A percentile compares a stretch with the other conserved stretches of the same genome.
Conservation (phyloP, 1,140 invertebrate species). For the Cydia strobilella region DNA sequence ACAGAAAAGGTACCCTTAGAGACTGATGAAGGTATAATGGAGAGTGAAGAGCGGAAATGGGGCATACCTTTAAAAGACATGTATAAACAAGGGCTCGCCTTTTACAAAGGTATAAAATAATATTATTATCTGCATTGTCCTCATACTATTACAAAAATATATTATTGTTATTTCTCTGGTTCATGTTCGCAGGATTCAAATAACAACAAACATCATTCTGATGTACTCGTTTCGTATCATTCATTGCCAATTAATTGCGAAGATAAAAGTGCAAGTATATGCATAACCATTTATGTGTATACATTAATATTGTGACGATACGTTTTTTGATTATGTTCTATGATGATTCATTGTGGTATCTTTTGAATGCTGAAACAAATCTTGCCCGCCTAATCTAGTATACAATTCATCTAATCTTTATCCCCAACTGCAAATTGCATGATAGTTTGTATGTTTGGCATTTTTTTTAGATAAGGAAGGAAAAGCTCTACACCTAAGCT, state of each 20-base stretch:
- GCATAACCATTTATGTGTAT: too few relatives aligned
- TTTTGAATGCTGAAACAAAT: too few relatives aligned
- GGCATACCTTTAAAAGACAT: slow-evolving; percentile 88
- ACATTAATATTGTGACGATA: too few relatives aligned
- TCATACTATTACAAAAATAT: not conserved
- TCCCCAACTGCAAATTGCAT: not conserved
- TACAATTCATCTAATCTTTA: not conserved
- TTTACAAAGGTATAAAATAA: slow-evolving; percentile 88
- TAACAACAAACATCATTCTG: not conserved
- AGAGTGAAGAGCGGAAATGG: slow-evolving; percentile 81
- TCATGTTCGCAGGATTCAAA: not conserved
- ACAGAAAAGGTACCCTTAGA: slow-evolving; percentile 73
- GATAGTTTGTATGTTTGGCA: not conserved
- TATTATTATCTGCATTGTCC: slow-evolving; percentile 29
- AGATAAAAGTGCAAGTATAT: not conserved
- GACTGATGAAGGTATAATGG: slow-evolving; percentile 76
- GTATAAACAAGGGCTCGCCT: slow-evolving; percentile 91
- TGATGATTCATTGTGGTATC: too few relatives aligned
- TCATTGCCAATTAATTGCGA: not conserved
- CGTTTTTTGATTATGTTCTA: too few relatives aligned
- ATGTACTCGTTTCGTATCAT: not conserved
- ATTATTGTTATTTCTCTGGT: not conserved
- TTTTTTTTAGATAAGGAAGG: slow-evolving; percentile 91
- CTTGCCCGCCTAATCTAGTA: not conserved
- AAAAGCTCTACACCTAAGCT: slow-evolving; percentile 95